phyloP scores from a whole-genome alignment of 2,797 vertebrate genomes.

The Melanotaenia parkinsoni region DNA sequence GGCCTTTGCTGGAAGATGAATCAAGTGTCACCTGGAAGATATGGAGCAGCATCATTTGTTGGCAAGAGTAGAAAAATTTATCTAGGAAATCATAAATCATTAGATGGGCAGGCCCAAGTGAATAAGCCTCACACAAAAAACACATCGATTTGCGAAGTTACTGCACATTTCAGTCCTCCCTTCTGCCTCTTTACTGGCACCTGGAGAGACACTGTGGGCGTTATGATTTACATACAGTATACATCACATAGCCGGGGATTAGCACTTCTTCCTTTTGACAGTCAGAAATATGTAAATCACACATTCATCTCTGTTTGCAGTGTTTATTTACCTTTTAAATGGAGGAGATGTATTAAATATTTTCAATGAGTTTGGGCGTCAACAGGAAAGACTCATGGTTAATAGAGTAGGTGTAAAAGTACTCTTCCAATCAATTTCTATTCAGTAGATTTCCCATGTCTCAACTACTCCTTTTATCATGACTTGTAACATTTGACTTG shows the following conservation, averaged over 20 bases:
- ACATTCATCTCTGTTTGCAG: conserved; percentile 5
- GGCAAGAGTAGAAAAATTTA: conserved; percentile 79
- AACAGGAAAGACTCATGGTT: conserved; percentile 15
- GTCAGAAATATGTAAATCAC: conserved; percentile 41
- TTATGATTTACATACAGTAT: conserved; percentile 57
- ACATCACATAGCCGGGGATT: conserved; percentile 38
- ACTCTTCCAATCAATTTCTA: conserved; percentile 36
- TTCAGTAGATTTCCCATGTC: conserved; percentile 34
- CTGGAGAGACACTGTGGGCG: conserved; percentile 59
- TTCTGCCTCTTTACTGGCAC: conserved; percentile 46
- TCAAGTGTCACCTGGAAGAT: conserved; percentile 73
- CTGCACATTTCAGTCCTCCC: conserved; percentile 71
- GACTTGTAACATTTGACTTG: background rate
- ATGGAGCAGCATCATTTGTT: conserved; percentile 73
- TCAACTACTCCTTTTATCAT: background rate
- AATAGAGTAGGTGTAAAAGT: conserved; percentile 19
- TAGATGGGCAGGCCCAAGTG: conserved; percentile 63
- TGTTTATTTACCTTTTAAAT: conserved; percentile 32
- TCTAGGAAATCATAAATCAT: conserved; percentile 79
- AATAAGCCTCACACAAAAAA: conserved; percentile 72
- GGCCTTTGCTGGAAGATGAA: conserved; percentile 69
- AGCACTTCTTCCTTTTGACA: conserved; percentile 50
- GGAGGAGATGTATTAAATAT: conserved; percentile 32
- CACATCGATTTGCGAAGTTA: conserved; percentile 75
- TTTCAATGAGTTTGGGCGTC: conserved; percentile 11